Conservation (phyloP, 2,113 vertebrate species). For the Penelope pileata region DNA sequence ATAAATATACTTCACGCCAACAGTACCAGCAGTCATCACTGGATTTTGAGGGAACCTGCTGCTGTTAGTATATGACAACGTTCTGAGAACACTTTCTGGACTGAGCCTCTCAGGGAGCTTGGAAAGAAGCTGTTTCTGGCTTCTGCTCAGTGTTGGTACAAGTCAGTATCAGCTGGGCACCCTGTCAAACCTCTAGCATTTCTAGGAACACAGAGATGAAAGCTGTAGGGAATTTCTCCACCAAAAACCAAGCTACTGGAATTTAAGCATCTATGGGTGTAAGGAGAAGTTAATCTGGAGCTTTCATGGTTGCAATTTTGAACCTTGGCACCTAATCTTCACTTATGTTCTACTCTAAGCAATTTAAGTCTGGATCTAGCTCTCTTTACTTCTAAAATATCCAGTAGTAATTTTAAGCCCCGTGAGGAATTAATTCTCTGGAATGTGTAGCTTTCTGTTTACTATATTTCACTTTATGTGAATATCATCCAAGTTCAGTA, state of each 20-base stretch:
- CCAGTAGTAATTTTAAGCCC: not conserved
- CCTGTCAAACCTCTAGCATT: not conserved
- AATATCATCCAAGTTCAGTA: not conserved
- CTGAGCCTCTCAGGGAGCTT: not conserved
- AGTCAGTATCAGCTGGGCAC: not conserved
- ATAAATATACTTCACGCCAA: not conserved
- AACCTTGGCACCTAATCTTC: not conserved
- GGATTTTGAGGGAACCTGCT: not conserved
- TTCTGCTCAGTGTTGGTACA: not conserved
- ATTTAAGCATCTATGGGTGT: not conserved
- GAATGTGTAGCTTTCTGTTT: not conserved
- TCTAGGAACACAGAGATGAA: not conserved
- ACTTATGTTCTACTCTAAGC: not conserved
- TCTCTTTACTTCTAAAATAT: not conserved
- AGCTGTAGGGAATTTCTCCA: not conserved
- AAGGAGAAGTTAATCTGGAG: not conserved
- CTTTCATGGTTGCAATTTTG: not conserved
- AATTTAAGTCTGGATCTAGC: not conserved
- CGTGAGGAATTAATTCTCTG: not conserved
- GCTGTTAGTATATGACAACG: not conserved
- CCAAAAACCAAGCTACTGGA: not conserved
- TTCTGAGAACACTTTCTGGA: not conserved
- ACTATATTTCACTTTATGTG: not conserved
- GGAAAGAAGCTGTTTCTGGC: not conserved
- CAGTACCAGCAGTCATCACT: not conserved